Conservation (phyloP, 2,888 invertebrate genomes). For the Atethmia centrago region DNA sequence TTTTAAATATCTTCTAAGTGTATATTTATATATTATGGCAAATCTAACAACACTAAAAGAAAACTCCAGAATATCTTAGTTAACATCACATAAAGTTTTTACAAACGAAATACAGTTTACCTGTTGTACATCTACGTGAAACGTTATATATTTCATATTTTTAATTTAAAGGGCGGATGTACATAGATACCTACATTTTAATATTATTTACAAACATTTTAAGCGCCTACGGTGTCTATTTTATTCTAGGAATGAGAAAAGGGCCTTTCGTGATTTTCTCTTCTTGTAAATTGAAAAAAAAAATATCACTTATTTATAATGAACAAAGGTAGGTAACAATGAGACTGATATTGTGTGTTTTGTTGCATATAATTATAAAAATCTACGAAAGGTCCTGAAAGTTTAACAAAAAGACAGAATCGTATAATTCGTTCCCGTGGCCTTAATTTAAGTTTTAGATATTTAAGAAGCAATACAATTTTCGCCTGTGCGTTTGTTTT, state of each 20-base stretch:
- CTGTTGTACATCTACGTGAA: conserved; percentile 72
- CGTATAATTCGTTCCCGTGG: conserved; percentile 72
- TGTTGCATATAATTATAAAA: conserved; percentile 42
- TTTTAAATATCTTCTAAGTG: conserved; percentile 66
- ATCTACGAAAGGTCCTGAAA: conserved; percentile 59
- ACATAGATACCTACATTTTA: conserved; percentile 83
- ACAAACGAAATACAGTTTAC: conserved; percentile 60
- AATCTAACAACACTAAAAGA: conserved; percentile 69
- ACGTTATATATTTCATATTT: conserved; percentile 68
- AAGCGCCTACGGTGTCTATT: conserved; percentile 80
- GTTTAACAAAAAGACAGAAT: conserved; percentile 54
- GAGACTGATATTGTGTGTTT: conserved; percentile 19
- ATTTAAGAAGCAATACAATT: conserved; percentile 62
- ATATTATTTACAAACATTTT: conserved; percentile 87
- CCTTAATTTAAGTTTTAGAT: conserved; percentile 69
- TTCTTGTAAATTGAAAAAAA: conserved; percentile 17
- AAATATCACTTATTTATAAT: conserved; percentile 3
- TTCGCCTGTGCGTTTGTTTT: conserved; percentile 77
- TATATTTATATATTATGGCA: conserved; percentile 70
- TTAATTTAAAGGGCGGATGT: conserved; percentile 81
- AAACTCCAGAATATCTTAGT: conserved; percentile 52
- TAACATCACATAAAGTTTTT: conserved; percentile 66
- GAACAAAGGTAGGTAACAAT: conserved; percentile 23
- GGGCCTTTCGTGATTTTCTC: conserved; percentile 53
- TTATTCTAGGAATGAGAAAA: conserved; percentile 64